Evolutionary conservation across 2,888 invertebrate genomes (phyloP), one percentile per base, ranked within the genome.

Genomic region (Cetonia aurata): DNA sequence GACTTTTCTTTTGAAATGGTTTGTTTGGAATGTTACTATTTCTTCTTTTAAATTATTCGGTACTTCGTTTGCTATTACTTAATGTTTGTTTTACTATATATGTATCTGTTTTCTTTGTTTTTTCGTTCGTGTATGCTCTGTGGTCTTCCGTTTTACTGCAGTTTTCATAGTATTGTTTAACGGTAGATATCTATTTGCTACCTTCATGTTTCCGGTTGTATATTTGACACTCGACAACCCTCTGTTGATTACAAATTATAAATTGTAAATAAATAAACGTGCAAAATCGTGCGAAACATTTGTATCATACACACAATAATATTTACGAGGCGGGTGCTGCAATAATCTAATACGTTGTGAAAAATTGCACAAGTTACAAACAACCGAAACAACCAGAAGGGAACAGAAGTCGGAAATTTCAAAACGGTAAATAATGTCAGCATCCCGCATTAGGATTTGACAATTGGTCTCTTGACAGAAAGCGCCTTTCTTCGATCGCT

Each of bases 211-310:
- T 69, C 42, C 25, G 41, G 46, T 48, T 37, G 19, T 37, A 19
- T 41, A 46, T 60, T 52, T 53, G 19, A 50, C 48, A 41, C 55
- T 65, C 69, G 71, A 73, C 72, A 73, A 74, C 73, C 74, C 73
- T 73, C 71, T 73, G 73, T 73, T 70, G 74, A 71, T 71, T 50
- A 72, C 62, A 76, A 78, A 78, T 76, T 71, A 75, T 74, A 72
- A 78, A 77, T 76, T 71, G 74, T 73, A 72, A 65, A 78, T 73
- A 80, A 72, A 67, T 78, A 72, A 80, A 80, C 75, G 82, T 82
- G 82, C 81, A 79, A 78, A 76, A 74, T 78, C 76, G 82, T 81
- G 82, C 81, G 80, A 80, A 81, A 82, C 80, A 80, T 80, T 37
- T 72, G 78, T 79, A 79, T 79, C 78, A 75, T 79, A 80, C 78